A percentile compares a stretch with the other conserved stretches of the same genome.
Conservation (phyloP, 2,888 invertebrate species). For the Eilema depressum region DNA sequence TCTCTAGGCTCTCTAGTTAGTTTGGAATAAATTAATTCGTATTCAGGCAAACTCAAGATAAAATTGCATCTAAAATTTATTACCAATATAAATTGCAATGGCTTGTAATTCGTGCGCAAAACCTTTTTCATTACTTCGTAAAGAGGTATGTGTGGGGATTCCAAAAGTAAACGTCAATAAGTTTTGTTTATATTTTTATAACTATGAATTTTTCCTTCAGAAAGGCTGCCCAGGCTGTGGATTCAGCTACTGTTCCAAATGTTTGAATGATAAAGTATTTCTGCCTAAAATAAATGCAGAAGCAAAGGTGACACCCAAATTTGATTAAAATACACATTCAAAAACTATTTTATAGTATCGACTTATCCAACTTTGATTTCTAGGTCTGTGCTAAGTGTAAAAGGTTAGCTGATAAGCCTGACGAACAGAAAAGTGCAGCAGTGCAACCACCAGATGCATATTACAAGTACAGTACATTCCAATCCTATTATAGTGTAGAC, state of each 20-base stretch:
- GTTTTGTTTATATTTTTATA: constrained; percentile 3
- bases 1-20: too few relatives aligned
- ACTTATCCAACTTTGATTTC: constrained; percentile 14
- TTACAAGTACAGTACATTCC: constrained; percentile 77
- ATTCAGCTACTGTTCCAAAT: constrained; percentile 94
- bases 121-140: constrained; percentile 90
- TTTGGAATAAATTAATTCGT: too few relatives aligned
- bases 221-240: constrained; percentile 94
- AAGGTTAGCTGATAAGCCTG: constrained; percentile 45
- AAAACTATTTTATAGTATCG: too few relatives aligned
- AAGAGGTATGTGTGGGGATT: constrained; percentile 87
- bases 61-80: too few relatives aligned
- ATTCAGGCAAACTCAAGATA: background rate
- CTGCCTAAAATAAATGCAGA: constrained; percentile 88
- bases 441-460: constrained; percentile 85
- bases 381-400: constrained; percentile 80
- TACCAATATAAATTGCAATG: constrained; percentile 79
- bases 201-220: constrained; percentile 83
- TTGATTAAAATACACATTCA: background rate
- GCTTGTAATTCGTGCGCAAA: constrained; percentile 91
- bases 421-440: constrained; percentile 47
- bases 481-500: background rate
- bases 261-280: constrained; percentile 90
- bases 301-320: constrained; percentile 86
- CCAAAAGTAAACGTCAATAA: background rate